Conservation (phyloP, 2,113 vertebrate genomes). For the Protobothrops mucrosquamatus region DNA sequence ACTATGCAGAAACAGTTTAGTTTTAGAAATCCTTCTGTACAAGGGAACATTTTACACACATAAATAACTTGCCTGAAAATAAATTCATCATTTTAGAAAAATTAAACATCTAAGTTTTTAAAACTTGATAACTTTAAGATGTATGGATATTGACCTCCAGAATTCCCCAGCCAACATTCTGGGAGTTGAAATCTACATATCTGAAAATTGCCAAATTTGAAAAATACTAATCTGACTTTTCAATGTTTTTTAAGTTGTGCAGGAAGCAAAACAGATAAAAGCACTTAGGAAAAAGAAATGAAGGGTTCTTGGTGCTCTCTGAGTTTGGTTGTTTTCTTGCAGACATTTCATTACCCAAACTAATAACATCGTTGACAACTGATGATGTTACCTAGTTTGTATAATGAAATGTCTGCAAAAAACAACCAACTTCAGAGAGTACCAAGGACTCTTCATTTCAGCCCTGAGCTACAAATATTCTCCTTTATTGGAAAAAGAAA, state of each 20-base stretch:
- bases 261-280: neutral
- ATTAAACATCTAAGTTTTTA: neutral
- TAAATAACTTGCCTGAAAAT: neutral
- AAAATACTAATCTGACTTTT: neutral
- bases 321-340: neutral
- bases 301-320: neutral
- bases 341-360: neutral
- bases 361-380: neutral
- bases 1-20: neutral
- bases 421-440: too few relatives aligned
- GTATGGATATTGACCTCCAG: too few relatives aligned
- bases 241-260: neutral
- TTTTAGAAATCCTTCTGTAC: neutral
- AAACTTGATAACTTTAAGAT: too few relatives aligned
- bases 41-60: neutral
- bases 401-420: neutral
- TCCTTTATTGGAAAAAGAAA: neutral
- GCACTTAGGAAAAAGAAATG: neutral
- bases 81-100: neutral
- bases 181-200: neutral
- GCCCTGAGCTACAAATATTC: neutral
- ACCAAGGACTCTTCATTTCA: too few relatives aligned
- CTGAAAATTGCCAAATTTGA: neutral
- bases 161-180: neutral
- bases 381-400: neutral